A percentile compares a stretch with the other conserved stretches of the same genome.
These are phyloP conservation scores for Loxodonta africana DNA, from an alignment of 2,113 vertebrate species.

Conservation along the genomic window DNA sequence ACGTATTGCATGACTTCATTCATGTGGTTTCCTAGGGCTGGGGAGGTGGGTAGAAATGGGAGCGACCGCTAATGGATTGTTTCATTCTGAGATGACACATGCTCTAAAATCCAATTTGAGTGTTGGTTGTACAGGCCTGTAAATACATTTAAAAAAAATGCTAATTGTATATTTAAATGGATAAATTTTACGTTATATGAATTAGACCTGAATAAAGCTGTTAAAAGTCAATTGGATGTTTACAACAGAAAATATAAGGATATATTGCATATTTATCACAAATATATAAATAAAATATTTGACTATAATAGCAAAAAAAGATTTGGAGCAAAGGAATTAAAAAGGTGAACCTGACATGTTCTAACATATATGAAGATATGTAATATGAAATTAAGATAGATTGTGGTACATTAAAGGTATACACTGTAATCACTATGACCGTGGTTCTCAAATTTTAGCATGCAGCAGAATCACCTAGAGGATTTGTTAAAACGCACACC, in stretches of 20 bases:
- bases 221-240: neutral
- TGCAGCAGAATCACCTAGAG: no score
- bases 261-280: neutral
- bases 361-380: neutral
- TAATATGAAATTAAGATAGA: neutral
- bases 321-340: neutral
- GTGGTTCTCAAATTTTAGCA: no score
- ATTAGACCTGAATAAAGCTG: neutral
- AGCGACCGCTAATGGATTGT: neutral
- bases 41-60: neutral
- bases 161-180: neutral
- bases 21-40: neutral
- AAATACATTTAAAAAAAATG: neutral
- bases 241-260: neutral
- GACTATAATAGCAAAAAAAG: neutral
- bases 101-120: neutral
- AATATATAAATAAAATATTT: neutral
- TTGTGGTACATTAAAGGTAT: no score
- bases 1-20: neutral
- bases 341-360: neutral
- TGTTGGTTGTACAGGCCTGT: neutral
- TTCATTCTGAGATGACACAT: neutral
- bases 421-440: no score
- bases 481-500: neutral
- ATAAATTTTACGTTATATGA: neutral